Evolutionary conservation across 1,140 invertebrate genomes (phyloP).

Genomic region (Phymastichus coffea): DNA sequence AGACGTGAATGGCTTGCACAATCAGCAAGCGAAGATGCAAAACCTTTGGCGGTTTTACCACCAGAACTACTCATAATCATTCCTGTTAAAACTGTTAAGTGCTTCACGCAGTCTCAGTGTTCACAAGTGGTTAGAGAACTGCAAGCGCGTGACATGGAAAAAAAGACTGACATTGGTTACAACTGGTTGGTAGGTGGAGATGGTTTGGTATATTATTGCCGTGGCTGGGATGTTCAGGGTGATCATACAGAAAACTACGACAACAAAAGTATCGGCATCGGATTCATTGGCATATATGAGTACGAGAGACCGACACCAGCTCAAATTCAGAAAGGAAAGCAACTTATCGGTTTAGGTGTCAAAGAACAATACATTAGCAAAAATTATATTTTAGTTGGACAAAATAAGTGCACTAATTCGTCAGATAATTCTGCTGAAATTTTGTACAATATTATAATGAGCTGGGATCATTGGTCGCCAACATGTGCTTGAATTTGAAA

Average conservation of each 20-base stretch:
- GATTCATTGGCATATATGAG: slow-evolving; percentile 58
- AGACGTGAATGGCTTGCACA: slow-evolving; percentile 66
- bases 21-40: slow-evolving; percentile 49
- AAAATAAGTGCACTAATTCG: too few species aligned
- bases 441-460: too few species aligned
- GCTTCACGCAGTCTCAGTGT: slow-evolving; percentile 57
- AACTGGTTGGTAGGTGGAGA: slow-evolving; percentile 81
- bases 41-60: slow-evolving; percentile 57
- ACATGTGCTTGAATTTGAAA: too few species aligned
- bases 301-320: background rate
- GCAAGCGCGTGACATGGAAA: slow-evolving; percentile 75
- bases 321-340: slow-evolving; percentile 62
- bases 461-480: too few species aligned
- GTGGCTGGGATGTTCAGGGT: slow-evolving; percentile 71
- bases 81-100: slow-evolving; percentile 63
- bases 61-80: slow-evolving; percentile 75
- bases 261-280: slow-evolving; percentile 70
- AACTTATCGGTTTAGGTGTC: slow-evolving; percentile 66
- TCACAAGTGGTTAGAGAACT: slow-evolving; percentile 58
- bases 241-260: slow-evolving; percentile 74
- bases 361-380: slow-evolving; percentile 59
- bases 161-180: too few species aligned
- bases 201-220: slow-evolving; percentile 71
- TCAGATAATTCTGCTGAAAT: too few species aligned
- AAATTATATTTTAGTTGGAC: slow-evolving; percentile 68